Base-by-base conservation (phyloP, 2,113 vertebrate genomes). In the Lichenostomus cassidix region DNA sequence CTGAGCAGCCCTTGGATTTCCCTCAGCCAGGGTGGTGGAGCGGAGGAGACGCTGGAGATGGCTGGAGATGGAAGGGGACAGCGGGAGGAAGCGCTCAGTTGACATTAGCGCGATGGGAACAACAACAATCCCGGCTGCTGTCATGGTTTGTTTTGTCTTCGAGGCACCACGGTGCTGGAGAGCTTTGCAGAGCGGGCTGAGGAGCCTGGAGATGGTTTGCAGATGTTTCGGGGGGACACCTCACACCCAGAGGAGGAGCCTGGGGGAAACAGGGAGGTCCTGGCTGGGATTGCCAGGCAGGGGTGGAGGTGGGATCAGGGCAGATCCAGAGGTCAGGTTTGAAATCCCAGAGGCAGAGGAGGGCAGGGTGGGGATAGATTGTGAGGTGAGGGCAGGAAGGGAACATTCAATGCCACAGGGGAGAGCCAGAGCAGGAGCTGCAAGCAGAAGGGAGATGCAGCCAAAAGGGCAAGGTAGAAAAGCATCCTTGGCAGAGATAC, bases 91-190 rank as follows among this genome's bases (percentile, higher is more conserved):
- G 80, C 9, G 0, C 89, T 93, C 47, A 5, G 86, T 95, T 97
- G 94, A 92, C 63, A 89, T 89, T 97, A 92, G 77, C 83, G 6
- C 1, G 20, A 91, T 22, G 96, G 87, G 87, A 95, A 95, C 69
- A 89, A 91, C 96, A 96, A 89, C 92, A 94, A 41, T 75, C 74
- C 52, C 33, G 73, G 91, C 91, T 92, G 92, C 94, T 93, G 96
- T 90, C 86, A 29, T 82, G 80, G 41, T 95, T 95, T 96, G 92
- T 94, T 94, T 96, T 88, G 92, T 93, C 94, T 96, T 91, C 23
- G 2, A 92, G 95, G 95, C 95, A 95, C 95, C 91, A 60, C 3
- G 53, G 91, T 67, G 86, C 77, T 94, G 83, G 60, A 89, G 80
- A 89, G 80, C 77, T 83, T 83, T 24, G 84, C 46, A 39, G 71